Evolutionary conservation across 2,888 invertebrate genomes (phyloP).

Genomic region (Colostygia pectinataria): DNA sequence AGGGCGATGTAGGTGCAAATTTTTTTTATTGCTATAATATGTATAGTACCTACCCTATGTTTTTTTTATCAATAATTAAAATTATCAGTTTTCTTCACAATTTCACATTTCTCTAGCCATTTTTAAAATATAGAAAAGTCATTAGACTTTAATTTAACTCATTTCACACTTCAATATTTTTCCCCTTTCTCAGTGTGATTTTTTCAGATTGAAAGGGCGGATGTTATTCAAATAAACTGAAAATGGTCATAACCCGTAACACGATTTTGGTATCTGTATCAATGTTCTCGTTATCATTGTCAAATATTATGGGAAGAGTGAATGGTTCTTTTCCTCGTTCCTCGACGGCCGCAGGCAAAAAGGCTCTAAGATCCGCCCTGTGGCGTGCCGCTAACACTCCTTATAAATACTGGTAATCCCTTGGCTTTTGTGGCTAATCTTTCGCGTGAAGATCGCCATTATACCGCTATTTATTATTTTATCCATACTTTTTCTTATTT

Average conservation of each 20-base stretch:
- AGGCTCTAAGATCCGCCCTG: slow-evolving; percentile 51
- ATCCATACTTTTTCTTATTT: slow-evolving; percentile 69
- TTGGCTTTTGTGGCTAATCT: slow-evolving; percentile 80
- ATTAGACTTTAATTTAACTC: no score
- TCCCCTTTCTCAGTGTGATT: background rate
- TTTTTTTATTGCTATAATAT: no score
- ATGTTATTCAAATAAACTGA: slow-evolving; percentile 3
- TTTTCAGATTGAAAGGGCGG: slow-evolving; percentile 4
- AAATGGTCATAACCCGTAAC: background rate
- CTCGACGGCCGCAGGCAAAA: slow-evolving; percentile 43
- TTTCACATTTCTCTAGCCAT: no score
- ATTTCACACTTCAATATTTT: no score
- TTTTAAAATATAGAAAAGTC: background rate
- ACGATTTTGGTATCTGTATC: slow-evolving; percentile 21
- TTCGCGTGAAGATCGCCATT: slow-evolving; percentile 80
- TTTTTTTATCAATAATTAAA: no score
- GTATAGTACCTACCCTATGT: no score
- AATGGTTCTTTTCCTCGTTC: slow-evolving; percentile 42
- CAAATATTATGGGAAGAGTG: slow-evolving; percentile 37
- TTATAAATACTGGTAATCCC: slow-evolving; percentile 81
- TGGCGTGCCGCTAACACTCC: slow-evolving; percentile 74
- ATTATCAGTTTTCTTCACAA: background rate
- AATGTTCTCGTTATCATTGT: slow-evolving; percentile 32
- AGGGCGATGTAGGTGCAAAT: no score
- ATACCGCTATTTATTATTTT: slow-evolving; percentile 80